Base-by-base conservation (phyloP, 2,888 invertebrate species). In the Lepidonotus clava region DNA sequence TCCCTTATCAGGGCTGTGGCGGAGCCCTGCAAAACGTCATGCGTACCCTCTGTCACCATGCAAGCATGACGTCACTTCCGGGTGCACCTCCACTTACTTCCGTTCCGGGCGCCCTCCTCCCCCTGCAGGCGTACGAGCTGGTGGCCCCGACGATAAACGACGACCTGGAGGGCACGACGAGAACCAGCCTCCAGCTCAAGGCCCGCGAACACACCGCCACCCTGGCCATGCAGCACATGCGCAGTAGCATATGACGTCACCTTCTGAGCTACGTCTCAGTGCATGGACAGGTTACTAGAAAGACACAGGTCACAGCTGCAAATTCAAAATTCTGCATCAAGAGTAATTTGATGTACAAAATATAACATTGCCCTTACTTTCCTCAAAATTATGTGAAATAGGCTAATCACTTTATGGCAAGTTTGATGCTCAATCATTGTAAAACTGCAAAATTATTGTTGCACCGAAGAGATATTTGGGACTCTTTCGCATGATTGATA, bases 171-270 rank as follows among this genome's bases (percentile, higher is more conserved):
- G 88, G 89, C 0, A 90, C 90, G 24, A 87, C 90, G 21, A 83
- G 88, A 18, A 90, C 89, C n/a, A 89, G 88, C 77, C 80, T 90
- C 32, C 89, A 90, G 76, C 80, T 90, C 61, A 90, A 89, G 66
- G 90, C 90, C 14, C 71, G 90, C 24, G 90, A 90, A 83, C 90
- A 90, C 83, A 89, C 89, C 11, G 90, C 90, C 1, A 88, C 90
- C 21, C 84, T 90, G 41, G 90, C 89, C 6, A 71, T 90, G 51
- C 88, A 88, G 84, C 90, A 90, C 67, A 88, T 88, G 76, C 53
- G 90, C 11, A 86, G 89, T 46, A 86, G 84, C 36, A 88, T 90
- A 67, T 89, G 66, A 88, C n/a, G n/a, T n/a, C n/a, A n/a, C n/a
- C n/a, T 67, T 18, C 28, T 85, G n/a, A 85, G 53, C n/a, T n/a